A percentile compares a stretch with the other conserved stretches of the same genome.
phyloP scores from a whole-genome alignment of 2,797 vertebrate species.

The Pipistrellus pygmaeus region DNA sequence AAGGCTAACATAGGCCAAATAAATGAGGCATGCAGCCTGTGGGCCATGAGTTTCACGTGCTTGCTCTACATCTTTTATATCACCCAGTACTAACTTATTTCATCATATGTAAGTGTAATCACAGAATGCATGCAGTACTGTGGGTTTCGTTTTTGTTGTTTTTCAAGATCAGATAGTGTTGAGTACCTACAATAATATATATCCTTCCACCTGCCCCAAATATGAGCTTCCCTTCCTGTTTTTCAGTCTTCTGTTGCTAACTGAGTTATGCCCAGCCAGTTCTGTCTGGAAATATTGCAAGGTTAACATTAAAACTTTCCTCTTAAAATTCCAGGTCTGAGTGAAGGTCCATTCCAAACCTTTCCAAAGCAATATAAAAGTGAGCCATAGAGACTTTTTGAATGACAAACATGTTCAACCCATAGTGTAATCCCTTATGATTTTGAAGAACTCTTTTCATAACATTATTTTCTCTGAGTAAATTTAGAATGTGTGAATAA shows the following conservation, averaged over 20 bases:
- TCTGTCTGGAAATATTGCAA: not conserved
- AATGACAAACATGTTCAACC: conserved; percentile 31
- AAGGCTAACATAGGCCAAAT: too few species aligned
- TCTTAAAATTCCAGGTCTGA: conserved; percentile 37
- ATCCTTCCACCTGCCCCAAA: not conserved
- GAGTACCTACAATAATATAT: not conserved
- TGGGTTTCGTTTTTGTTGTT: not conserved
- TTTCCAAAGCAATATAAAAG: conserved; percentile 22
- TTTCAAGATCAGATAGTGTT: not conserved
- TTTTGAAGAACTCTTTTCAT: conserved; percentile 76
- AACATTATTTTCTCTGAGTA: conserved; percentile 76
- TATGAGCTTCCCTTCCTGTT: not conserved
- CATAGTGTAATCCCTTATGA: not conserved
- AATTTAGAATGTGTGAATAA: conserved; percentile 81
- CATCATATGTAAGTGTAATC: not conserved
- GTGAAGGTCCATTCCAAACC: not conserved
- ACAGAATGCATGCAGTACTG: not conserved
- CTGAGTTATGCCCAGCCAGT: not conserved
- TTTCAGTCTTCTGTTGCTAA: not conserved
- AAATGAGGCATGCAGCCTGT: too few species aligned
- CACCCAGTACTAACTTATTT: not conserved
- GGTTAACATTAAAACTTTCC: not conserved
- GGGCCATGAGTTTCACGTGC: too few species aligned
- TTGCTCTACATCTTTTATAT: not conserved
- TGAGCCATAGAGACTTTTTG: not conserved